Conservation (phyloP, 2,888 invertebrate species). For the Physocephala rufipes region DNA sequence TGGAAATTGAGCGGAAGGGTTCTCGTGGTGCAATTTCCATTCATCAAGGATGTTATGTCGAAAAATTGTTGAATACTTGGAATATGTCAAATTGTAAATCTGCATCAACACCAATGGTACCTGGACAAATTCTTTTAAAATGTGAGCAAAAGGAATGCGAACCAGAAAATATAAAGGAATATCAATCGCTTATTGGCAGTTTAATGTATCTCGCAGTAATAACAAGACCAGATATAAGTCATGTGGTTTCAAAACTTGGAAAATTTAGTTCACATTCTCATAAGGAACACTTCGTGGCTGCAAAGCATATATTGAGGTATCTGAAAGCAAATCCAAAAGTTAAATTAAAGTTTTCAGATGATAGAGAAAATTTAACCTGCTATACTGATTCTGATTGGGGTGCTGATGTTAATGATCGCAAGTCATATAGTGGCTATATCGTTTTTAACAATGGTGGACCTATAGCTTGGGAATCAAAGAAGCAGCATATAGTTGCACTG, state of each 20-base stretch:
- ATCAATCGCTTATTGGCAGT: slow-evolving; percentile 41
- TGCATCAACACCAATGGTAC: slow-evolving; percentile 37
- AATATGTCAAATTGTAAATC: no score
- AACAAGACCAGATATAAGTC: background rate
- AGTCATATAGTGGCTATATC: background rate
- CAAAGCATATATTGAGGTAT: background rate
- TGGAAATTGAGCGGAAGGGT: no score
- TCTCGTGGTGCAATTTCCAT: slow-evolving; percentile 35
- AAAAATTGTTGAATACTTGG: no score
- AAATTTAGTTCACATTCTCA: background rate
- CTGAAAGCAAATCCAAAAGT: no score
- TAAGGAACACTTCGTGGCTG: background rate
- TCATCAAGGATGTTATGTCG: slow-evolving; percentile 35
- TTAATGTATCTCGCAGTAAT: slow-evolving; percentile 37
- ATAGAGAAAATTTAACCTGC: no score
- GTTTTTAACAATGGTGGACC: background rate
- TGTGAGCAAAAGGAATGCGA: no score
- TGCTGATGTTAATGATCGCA: background rate
- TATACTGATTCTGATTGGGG: no score
- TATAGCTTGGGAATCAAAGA: slow-evolving; percentile 11
- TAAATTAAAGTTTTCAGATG: no score
- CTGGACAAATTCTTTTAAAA: slow-evolving; percentile 30
- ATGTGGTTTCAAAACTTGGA: background rate
- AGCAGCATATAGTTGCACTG: background rate
- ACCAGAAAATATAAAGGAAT: slow-evolving; percentile 23